Evolutionary conservation across 1,140 invertebrate genomes (phyloP), one percentile per base, ranked within the genome.

Genomic region (Pseudoatta argentina): DNA sequence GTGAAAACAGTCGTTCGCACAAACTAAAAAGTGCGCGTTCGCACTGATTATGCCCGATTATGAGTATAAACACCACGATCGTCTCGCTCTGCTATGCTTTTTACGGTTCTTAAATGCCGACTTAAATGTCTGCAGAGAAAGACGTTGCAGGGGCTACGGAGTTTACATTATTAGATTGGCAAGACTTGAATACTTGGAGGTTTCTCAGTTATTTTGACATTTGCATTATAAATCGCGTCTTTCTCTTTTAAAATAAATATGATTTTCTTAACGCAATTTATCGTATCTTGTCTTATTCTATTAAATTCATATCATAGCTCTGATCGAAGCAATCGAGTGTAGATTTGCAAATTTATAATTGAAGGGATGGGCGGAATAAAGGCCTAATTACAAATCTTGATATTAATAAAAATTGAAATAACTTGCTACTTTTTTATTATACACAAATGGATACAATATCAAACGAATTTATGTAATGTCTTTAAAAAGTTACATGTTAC

Each of bases 1-100:
- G 79, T 34, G 79, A 27, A 73, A 82, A 82, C 53, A 18, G 30
- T 18, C 66, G 18, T 71, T 69, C 53, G 66, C 53, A n/a, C 14
- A 1, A 7, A 16, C 3, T 55, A 55, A 82, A 73, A 82, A 72
- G 67, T 69, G 14, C 48, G n/a, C 24, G 18, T 66, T 66, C 18
- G 78, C 53, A 24, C 48, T 61, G 79, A 82, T 82, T 59, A 34
- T 14, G 34, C 24, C 21, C 48, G 79, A 82, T 82, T 59, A 51
- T 39, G 12, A 61, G 34, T 81, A 81, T 57, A 72, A 72, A 73
- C 59, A 72, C 21, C 14, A 18, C 16, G 34, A 59, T 82, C 79
- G 72, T 73, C 67, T 82, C 53, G 30, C 66, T 59, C 39, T 12
- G 66, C 67, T 30, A 53, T 48, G 53, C 67, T 81, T 71, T 57